These are phyloP conservation scores for Hyalella azteca DNA, from an alignment of 2,888 invertebrate genomes.

Conservation along the genomic window DNA sequence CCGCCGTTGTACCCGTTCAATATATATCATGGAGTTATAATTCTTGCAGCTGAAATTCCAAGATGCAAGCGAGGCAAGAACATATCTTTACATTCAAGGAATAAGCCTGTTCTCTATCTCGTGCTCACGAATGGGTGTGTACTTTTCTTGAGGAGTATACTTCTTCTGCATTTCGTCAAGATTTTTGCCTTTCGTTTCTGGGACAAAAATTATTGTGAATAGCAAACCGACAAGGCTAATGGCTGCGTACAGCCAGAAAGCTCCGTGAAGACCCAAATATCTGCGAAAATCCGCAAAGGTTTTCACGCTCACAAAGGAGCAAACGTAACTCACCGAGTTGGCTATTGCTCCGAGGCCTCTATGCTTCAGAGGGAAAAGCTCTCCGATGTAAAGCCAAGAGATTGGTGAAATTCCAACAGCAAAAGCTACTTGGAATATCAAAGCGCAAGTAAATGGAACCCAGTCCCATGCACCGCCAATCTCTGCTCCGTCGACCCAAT, in stretches of 20 bases:
- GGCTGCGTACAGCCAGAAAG: slow-evolving; percentile 87
- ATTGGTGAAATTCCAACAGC: slow-evolving; percentile 86
- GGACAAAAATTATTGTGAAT: slow-evolving; percentile 84
- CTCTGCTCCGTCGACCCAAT: slow-evolving; percentile 66
- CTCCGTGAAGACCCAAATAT: slow-evolving; percentile 77
- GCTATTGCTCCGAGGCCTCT: slow-evolving; percentile 85
- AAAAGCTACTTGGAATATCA: slow-evolving; percentile 84
- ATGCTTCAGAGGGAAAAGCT: slow-evolving; percentile 76
- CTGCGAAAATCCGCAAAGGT: slow-evolving; percentile 83
- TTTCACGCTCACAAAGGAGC: slow-evolving; percentile 85
- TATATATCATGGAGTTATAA: too few species aligned
- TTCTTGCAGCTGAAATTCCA: too few species aligned
- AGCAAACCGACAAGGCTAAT: slow-evolving; percentile 82
- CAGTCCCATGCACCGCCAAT: slow-evolving; percentile 57
- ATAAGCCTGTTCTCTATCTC: slow-evolving; percentile 51
- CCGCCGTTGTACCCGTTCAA: too few species aligned
- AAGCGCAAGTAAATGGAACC: slow-evolving; percentile 82
- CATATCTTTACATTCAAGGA: slow-evolving; percentile 43
- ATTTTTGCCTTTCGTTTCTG: slow-evolving; percentile 89
- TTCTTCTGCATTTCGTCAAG: slow-evolving; percentile 79
- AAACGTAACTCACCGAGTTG: slow-evolving; percentile 83
- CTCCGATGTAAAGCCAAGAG: slow-evolving; percentile 83
- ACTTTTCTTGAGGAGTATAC: slow-evolving; percentile 47
- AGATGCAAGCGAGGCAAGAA: too few species aligned
- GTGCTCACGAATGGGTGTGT: slow-evolving; percentile 50